Evolutionary conservation across 1,140 invertebrate genomes (phyloP).

Genomic region (Odontomachus brunneus): DNA sequence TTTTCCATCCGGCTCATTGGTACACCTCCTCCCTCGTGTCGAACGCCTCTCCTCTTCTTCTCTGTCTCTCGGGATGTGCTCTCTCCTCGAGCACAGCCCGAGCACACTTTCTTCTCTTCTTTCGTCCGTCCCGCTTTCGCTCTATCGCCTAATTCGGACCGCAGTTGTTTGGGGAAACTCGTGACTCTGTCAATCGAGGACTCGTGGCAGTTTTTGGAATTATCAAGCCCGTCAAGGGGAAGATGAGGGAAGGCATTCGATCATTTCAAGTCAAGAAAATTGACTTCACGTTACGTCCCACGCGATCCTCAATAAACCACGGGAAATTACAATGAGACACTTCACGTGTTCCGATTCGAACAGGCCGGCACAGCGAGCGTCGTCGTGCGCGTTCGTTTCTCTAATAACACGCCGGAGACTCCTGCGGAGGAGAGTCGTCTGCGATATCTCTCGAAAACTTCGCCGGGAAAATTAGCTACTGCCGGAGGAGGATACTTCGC

Average conservation of each 20-base stretch:
- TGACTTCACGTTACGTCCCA: no score
- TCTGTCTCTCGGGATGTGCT: no score
- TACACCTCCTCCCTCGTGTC: constrained; percentile 70
- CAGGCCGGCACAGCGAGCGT: background rate
- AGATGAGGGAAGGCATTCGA: no score
- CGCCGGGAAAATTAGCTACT: constrained; percentile 59
- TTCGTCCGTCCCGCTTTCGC: constrained; percentile 14
- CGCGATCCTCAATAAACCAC: no score
- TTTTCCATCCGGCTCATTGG: constrained; percentile 73
- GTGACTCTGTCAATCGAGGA: constrained; percentile 9
- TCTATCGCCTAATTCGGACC: background rate
- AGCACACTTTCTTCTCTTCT: constrained; percentile 21
- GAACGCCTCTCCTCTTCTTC: constrained; percentile 45
- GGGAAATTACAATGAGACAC: constrained; percentile 7
- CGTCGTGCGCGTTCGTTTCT: constrained; percentile 9
- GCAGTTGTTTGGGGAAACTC: constrained; percentile 10
- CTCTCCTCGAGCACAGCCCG: background rate
- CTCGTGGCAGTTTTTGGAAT: background rate
- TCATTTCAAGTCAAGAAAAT: no score
- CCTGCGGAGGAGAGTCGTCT: background rate
- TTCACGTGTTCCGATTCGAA: constrained; percentile 29
- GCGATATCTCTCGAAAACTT: constrained; percentile 37
- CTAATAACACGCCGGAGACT: constrained; percentile 43
- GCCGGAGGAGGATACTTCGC: constrained; percentile 15
- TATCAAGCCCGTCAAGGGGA: background rate